Evolutionary conservation across 2,113 vertebrate genomes (phyloP).

Genomic region (Panthera uncia): DNA sequence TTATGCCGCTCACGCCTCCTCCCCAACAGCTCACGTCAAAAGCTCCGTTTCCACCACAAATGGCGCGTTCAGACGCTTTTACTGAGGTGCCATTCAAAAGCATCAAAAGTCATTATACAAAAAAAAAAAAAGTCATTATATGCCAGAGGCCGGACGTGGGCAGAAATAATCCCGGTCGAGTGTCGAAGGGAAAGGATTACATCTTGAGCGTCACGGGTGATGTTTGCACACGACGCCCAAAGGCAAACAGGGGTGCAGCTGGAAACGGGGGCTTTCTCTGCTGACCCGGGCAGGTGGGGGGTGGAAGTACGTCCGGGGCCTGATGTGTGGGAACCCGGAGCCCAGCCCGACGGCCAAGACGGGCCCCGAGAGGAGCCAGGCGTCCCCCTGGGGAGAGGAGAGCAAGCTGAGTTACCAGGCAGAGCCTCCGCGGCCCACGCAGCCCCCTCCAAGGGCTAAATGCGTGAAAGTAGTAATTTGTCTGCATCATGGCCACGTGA

Average conservation of each 20-base stretch:
- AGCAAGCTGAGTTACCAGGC: background rate
- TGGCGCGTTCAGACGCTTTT: background rate
- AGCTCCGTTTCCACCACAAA: background rate
- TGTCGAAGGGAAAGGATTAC: background rate
- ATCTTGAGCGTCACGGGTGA: background rate
- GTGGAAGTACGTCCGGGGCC: rapidly evolving
- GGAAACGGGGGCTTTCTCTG: background rate
- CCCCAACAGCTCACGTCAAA: background rate
- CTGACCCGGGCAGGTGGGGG: rapidly evolving
- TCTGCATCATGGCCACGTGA: background rate
- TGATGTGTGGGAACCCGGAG: background rate
- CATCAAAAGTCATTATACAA: background rate
- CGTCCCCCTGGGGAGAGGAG: background rate
- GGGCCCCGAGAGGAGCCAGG: background rate
- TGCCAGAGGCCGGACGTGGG: background rate
- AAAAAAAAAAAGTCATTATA: background rate
- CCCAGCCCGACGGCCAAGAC: rapidly evolving
- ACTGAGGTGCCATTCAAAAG: background rate
- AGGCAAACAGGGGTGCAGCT: background rate
- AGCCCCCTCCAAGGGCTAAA: background rate
- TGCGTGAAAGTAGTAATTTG: background rate
- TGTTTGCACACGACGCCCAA: background rate
- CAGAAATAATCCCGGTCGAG: background rate
- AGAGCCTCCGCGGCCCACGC: rapidly evolving
- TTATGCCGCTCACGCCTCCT: background rate